phyloP scores from a whole-genome alignment of 2,888 invertebrate species.

The Eremobia ochroleuca region DNA sequence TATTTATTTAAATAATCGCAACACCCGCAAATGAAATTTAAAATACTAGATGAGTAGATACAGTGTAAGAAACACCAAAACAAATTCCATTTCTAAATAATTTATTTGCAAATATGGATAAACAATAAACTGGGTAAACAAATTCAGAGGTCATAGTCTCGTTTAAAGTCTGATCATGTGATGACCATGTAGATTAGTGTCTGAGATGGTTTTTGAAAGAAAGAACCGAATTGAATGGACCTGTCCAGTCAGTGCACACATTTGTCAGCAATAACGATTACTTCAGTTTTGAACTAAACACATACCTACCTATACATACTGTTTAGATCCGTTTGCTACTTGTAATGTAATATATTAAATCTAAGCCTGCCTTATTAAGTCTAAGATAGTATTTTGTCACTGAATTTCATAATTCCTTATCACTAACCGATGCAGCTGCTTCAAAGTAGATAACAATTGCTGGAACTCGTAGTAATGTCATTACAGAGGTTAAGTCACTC shows the following conservation, averaged over 20 bases:
- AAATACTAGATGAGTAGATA: background rate
- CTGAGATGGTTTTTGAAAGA: background rate
- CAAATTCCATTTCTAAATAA: too few species aligned
- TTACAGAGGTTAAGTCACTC: slow-evolving; percentile 44
- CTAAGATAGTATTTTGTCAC: background rate
- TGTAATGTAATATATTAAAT: background rate
- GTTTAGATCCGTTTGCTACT: background rate
- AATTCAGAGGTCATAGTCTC: background rate
- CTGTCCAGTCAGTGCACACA: background rate
- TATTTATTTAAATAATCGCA: background rate
- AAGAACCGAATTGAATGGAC: background rate
- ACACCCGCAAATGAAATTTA: background rate
- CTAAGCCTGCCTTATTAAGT: slow-evolving; percentile 1
- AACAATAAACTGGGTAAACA: background rate
- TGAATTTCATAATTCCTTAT: slow-evolving; percentile 22
- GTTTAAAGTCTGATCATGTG: background rate
- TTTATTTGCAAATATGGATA: too few species aligned
- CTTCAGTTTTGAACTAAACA: background rate
- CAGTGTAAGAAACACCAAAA: background rate
- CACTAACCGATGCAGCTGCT: slow-evolving; percentile 15
- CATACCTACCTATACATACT: background rate
- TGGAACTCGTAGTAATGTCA: slow-evolving; percentile 33
- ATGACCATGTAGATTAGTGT: background rate
- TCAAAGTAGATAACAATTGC: slow-evolving; percentile 28
- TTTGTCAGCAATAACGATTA: background rate